Conservation (phyloP, 2,797 vertebrate genomes). For the Enteromius thamalakanensis region DNA sequence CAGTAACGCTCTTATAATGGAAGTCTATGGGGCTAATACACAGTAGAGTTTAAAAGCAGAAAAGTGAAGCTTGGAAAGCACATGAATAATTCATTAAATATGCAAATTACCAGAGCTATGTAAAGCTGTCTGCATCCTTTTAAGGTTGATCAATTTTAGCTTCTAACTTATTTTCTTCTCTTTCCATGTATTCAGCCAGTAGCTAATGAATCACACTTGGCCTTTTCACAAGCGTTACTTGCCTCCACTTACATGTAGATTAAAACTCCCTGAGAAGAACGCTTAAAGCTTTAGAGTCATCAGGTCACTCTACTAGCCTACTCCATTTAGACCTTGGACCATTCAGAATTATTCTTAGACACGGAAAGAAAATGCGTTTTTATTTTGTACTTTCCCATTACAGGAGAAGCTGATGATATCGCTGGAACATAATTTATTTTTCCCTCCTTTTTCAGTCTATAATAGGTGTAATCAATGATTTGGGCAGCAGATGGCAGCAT, state of each 20-base stretch:
- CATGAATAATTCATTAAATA: neutral
- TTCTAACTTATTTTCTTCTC: neutral
- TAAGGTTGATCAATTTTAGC: neutral
- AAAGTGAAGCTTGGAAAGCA: neutral
- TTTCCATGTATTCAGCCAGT: neutral
- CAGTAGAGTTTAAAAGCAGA: neutral
- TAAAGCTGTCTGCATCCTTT: neutral
- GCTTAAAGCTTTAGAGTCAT: conserved; percentile 18
- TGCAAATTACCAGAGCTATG: neutral
- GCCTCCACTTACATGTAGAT: conserved; percentile 22
- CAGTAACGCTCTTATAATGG: neutral
- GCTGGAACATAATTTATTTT: neutral
- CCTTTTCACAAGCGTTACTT: conserved; percentile 16
- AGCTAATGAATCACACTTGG: conserved; percentile 23
- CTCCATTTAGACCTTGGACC: neutral
- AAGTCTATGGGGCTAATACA: neutral
- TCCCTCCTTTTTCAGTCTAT: neutral
- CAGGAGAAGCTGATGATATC: neutral
- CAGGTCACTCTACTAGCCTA: neutral
- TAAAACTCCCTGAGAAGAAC: conserved; percentile 8
- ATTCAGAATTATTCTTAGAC: conserved; percentile 4
- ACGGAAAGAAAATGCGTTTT: neutral
- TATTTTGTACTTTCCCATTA: neutral
- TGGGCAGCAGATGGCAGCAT: conserved; percentile 40
- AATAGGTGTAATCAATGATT: neutral